Evolutionary conservation across 2,113 vertebrate genomes (phyloP), one percentile per base, ranked within the genome.

Genomic region (Psammodynastes pulverulentus): DNA sequence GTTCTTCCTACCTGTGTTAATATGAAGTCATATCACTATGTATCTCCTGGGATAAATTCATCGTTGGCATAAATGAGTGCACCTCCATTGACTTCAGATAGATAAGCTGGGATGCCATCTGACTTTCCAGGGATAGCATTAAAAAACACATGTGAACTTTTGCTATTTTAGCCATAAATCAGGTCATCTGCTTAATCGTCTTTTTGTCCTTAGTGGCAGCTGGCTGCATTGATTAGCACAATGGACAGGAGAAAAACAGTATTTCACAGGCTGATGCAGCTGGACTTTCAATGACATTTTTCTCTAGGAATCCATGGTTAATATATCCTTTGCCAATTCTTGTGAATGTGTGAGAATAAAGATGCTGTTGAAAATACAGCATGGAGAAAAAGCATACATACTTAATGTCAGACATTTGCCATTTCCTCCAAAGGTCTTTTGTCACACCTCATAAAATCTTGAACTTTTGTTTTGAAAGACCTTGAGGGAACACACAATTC

Each of bases 151-250:
- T 46, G 29, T 89, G 90, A 85, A 93, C 34, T 89, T 79, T 84
- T 89, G 72, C 53, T 72, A 52, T 86, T 86, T 89, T 89, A 53
- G 87, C 87, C 48, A 72, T 91, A 89, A 91, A 93, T 62, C 90
- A 91, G 90, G 90, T 93, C 79, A 91, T 91, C 90, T n/a, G 72
- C 87, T 86, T 85, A 89, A 89, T 86, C 29, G 87, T 86, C 84
- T 86, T 79, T 89, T 91, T 91, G 87, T 91, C 90, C 90, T 91
- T 89, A 58, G 46, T 85, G 92, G 87, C 91, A 92, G 91, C 90
- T 91, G 90, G 86, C 51, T 43, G 52, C 45, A 43, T 15, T 53
- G 90, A 85, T 53, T n/a, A n/a, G 53, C 24, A 89, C 19, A n/a
- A 24, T 84, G 89, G 87, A 88, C n/a, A 58, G 51, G 51, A 58